phyloP scores from a whole-genome alignment of 1,140 invertebrate genomes.

The Magallana angulata region DNA sequence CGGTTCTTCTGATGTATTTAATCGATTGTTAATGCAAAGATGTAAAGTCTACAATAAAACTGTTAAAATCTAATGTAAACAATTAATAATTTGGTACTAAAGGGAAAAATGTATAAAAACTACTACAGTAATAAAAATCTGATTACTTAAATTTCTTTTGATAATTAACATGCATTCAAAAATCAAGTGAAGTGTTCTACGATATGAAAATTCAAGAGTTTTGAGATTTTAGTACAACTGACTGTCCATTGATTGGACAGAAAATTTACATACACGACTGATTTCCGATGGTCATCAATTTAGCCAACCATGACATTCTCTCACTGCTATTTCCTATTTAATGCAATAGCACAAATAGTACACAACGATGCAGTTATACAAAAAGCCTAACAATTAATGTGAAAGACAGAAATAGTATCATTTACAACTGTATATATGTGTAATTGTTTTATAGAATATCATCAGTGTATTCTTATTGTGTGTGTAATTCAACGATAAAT shows the following conservation, averaged over 20 bases:
- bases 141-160: too few relatives aligned
- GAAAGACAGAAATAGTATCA: too few relatives aligned
- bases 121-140: too few relatives aligned
- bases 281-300: slow-evolving; percentile 37
- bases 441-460: neutral
- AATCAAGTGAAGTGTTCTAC: neutral
- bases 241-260: neutral
- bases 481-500: neutral
- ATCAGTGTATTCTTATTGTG: neutral
- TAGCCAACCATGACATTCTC: slow-evolving; percentile 38
- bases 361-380: neutral
- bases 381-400: too few relatives aligned
- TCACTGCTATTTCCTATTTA: slow-evolving; percentile 1
- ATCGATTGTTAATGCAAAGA: too few relatives aligned
- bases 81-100: too few relatives aligned
- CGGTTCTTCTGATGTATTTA: too few relatives aligned
- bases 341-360: neutral
- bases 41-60: too few relatives aligned
- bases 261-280: slow-evolving; percentile 18
- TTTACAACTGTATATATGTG: too few relatives aligned
- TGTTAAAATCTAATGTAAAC: too few relatives aligned
- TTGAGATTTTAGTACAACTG: neutral
- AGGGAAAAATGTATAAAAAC: too few relatives aligned
- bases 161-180: neutral
- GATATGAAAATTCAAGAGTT: neutral